Evolutionary conservation across 2,113 vertebrate species (phyloP), one percentile per base, ranked within the genome.

Genomic region (Prunella himalayana): DNA sequence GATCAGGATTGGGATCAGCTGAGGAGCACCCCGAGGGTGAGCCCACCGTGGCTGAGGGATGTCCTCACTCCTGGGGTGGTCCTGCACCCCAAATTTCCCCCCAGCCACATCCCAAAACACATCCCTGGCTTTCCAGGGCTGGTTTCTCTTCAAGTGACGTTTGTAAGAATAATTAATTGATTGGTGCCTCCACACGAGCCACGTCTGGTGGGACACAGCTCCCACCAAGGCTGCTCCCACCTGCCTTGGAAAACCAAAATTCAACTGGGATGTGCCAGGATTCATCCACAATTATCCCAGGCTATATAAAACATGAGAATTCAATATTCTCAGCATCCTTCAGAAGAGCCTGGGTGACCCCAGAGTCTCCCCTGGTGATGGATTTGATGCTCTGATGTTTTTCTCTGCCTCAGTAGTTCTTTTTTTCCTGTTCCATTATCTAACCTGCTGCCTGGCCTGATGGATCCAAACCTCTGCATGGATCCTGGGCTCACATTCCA

Each of bases 11-110:
- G 39, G 78, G 92, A 35, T 87, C 41, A 0, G 28, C 80, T 0
- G 69, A 96, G 94, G 93, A 96, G 47, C 87, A 61, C 17, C 64
- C 54, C 0, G 83, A 61, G 47, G 94, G 94, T 97, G 95, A 97
- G 94, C 69, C 31, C 37, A 4, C 6, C 0, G 1, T 15, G 79
- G 47, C 73, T 7, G 10, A 1, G 37, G 64, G 23, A 7, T 61
- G 31, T 25, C 54, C 69, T 19, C 8, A 0, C 10, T 0, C 7
- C 7, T 25, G 53, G 57, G 28, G 0, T 31, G 57, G 1, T 2
- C 50, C 57, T 11, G 31, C 37, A 6, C 4, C 59, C 50, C 3
- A 37, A 0, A 3, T 45, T 30, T 49, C 39, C 72, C 57, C 19
- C 0, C 19, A 49, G 1, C 6, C 50, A 9, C 27, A 8, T 37